Conservation (phyloP, 23 tunicate species). For the Trididemnum nubilum region DNA sequence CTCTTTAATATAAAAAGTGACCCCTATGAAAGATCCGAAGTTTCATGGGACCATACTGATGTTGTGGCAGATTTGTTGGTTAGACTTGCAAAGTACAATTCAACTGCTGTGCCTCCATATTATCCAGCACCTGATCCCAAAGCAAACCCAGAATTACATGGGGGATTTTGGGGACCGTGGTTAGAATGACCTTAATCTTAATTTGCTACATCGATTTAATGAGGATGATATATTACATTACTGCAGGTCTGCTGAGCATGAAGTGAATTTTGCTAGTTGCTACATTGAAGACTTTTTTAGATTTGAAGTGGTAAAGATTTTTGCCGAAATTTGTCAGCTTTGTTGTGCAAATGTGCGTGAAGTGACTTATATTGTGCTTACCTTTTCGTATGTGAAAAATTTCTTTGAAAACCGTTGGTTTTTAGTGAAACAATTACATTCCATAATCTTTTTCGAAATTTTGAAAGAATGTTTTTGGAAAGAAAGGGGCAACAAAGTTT, state of each 20-base stretch:
- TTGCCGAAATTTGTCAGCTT: no score
- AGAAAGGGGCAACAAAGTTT: no score
- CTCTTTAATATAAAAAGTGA: slow-evolving; percentile 64
- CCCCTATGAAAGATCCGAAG: slow-evolving; percentile 67
- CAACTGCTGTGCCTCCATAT: slow-evolving; percentile 78
- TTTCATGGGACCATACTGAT: slow-evolving; percentile 51
- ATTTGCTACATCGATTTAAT: no score
- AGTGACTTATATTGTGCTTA: no score
- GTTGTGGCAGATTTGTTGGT: slow-evolving; percentile 53
- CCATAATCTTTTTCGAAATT: no score
- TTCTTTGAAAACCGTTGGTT: no score
- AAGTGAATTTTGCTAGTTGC: not conserved
- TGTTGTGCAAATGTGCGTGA: no score
- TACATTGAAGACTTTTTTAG: not conserved
- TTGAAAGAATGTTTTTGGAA: no score
- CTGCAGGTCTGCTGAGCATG: not conserved
- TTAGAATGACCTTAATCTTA: slow-evolving; percentile 1
- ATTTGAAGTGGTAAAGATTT: no score
- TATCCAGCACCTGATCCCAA: slow-evolving; percentile 65
- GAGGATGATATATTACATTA: no score
- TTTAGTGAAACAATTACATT: no score
- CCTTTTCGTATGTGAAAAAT: no score
- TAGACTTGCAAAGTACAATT: slow-evolving; percentile 51
- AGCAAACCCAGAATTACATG: slow-evolving; percentile 58
- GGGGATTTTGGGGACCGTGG: slow-evolving; percentile 96